These are phyloP conservation scores for Macaria liturata DNA, from an alignment of 2,888 invertebrate genomes.

Conservation along the genomic window DNA sequence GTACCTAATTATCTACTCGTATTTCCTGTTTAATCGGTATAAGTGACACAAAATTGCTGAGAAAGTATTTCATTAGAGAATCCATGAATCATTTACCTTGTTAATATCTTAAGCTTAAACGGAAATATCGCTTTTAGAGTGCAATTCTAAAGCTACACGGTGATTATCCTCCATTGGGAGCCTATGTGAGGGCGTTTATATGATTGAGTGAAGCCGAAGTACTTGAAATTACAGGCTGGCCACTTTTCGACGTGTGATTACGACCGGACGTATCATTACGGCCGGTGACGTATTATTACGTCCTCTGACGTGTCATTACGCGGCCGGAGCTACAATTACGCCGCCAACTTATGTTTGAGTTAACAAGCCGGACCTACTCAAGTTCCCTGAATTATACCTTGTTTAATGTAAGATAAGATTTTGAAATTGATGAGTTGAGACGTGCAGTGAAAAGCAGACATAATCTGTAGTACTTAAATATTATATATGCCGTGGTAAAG, in stretches of 20 bases:
- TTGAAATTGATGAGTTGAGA: conserved; percentile 21
- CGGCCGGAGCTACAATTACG: conserved; percentile 28
- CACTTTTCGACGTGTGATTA: conserved; percentile 24
- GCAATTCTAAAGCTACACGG: conserved; percentile 22
- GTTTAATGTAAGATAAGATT: conserved; percentile 23
- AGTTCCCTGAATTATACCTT: conserved; percentile 32
- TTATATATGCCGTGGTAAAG: too few species aligned
- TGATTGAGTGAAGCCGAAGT: conserved; percentile 57
- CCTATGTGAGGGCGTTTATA: conserved; percentile 43
- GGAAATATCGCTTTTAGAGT: conserved; percentile 20
- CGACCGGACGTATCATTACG: conserved; percentile 33
- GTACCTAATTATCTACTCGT: too few species aligned
- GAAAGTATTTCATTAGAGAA: too few species aligned
- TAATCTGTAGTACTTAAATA: too few species aligned
- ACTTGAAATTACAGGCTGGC: conserved; percentile 51
- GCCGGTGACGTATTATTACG: conserved; percentile 32
- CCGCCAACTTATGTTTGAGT: conserved; percentile 31
- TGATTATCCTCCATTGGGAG: conserved; percentile 18
- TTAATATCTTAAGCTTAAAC: conserved; percentile 3
- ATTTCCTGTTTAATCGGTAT: too few species aligned
- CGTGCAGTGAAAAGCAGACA: not conserved
- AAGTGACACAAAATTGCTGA: too few species aligned
- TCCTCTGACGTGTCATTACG: conserved; percentile 30
- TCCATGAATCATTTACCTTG: too few species aligned
- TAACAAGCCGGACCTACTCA: conserved; percentile 34